Conservation (phyloP, 2,888 invertebrate species). For the Crepidodera aurea region DNA sequence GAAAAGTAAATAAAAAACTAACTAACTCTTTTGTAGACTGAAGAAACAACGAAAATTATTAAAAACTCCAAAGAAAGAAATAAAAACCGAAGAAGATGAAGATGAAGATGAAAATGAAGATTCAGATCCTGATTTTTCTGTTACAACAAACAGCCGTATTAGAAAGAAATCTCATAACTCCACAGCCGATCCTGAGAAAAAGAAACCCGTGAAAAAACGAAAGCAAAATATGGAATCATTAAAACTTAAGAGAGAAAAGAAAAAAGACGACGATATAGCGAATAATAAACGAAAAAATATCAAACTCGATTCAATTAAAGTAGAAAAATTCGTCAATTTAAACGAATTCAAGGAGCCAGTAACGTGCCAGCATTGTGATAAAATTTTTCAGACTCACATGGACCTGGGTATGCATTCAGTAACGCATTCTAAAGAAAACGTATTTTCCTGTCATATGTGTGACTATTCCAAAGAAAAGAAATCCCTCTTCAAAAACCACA, state of each 20-base stretch:
- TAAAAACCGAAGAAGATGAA: neutral
- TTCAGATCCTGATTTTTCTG: conserved; percentile 7
- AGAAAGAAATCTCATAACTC: conserved; percentile 10
- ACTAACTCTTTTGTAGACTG: conserved; percentile 18
- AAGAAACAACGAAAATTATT: conserved; percentile 7
- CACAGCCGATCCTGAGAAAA: neutral
- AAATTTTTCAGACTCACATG: conserved; percentile 52
- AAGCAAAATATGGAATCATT: neutral
- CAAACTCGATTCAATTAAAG: conserved; percentile 29
- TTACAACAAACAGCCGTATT: neutral
- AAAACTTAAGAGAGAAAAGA: conserved; percentile 6
- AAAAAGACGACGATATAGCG: conserved; percentile 2
- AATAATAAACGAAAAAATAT: conserved; percentile 27
- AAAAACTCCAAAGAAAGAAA: conserved; percentile 4
- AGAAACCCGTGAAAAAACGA: conserved; percentile 20
- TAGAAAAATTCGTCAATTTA: conserved; percentile 34
- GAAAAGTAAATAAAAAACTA: conserved; percentile 9
- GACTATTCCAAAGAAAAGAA: conserved; percentile 53
- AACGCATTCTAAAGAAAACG: conserved; percentile 49
- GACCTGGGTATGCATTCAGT: conserved; percentile 55
- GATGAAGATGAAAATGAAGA: neutral
- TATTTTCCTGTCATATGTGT: conserved; percentile 55
- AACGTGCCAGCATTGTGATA: conserved; percentile 53
- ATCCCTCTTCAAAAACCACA: conserved; percentile 57
- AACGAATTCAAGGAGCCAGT: conserved; percentile 53